These are phyloP conservation scores for Tychaedon coryphoeus DNA, from an alignment of 2,113 vertebrate genomes.

Conservation along the genomic window DNA sequence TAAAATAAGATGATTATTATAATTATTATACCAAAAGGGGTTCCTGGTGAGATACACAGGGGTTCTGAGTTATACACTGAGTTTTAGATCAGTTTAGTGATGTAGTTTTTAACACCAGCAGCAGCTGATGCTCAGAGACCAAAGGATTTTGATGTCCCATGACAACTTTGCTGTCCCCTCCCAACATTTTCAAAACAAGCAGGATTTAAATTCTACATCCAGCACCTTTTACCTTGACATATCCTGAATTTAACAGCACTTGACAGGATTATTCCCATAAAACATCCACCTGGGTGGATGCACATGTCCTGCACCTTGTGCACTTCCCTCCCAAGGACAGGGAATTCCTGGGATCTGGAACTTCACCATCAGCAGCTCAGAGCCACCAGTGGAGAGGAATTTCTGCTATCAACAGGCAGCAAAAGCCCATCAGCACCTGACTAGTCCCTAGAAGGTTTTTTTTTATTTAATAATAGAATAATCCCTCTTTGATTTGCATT, in stretches of 20 bases:
- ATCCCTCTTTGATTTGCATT: neutral
- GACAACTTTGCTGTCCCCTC: neutral
- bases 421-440: neutral
- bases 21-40: neutral
- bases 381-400: neutral
- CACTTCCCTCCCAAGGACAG: neutral
- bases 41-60: neutral
- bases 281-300: neutral
- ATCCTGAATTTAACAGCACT: neutral
- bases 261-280: neutral
- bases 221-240: neutral
- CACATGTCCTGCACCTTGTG: fast-evolving
- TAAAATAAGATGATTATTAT: neutral
- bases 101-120: neutral
- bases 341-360: neutral
- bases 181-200: neutral
- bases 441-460: neutral
- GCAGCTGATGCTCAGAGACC: neutral
- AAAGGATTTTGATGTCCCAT: neutral
- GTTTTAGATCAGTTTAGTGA: neutral
- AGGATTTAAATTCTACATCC: neutral
- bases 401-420: neutral
- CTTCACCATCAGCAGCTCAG: neutral
- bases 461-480: neutral
- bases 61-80: neutral